Evolutionary conservation across 2,888 invertebrate genomes (phyloP).

Genomic region (Troides oblongomaculatus): DNA sequence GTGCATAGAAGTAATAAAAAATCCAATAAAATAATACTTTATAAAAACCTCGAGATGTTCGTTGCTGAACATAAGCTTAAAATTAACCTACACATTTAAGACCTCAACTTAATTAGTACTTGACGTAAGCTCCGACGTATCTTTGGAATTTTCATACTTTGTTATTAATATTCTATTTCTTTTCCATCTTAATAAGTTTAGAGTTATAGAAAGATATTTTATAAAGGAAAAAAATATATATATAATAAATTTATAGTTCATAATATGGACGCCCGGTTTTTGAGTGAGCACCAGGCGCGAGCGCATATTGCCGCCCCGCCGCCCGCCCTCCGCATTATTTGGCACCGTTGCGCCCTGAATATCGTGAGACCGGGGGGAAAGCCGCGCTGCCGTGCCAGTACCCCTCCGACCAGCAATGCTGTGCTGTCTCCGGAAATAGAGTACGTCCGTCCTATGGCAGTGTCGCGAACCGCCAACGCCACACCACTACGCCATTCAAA

Average conservation of each 20-base stretch:
- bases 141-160: background rate
- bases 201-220: background rate
- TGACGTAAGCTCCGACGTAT: no score
- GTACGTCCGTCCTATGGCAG: constrained; percentile 66
- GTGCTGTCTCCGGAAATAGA: constrained; percentile 81
- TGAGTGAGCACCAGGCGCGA: constrained; percentile 19
- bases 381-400: constrained; percentile 67
- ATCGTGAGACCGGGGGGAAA: constrained; percentile 62
- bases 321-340: constrained; percentile 47
- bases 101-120: no score
- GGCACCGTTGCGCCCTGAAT: constrained; percentile 65
- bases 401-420: constrained; percentile 81
- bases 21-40: no score
- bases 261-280: constrained; percentile 6
- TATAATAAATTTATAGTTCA: background rate
- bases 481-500: constrained; percentile 60
- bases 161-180: background rate
- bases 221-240: background rate
- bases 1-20: no score
- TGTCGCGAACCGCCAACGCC: constrained; percentile 55
- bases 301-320: constrained; percentile 32
- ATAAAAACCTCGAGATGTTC: no score
- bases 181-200: background rate
- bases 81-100: no score
- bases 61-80: no score